Conservation (phyloP, 2,888 invertebrate species). For the Pilophorus perplexus region DNA sequence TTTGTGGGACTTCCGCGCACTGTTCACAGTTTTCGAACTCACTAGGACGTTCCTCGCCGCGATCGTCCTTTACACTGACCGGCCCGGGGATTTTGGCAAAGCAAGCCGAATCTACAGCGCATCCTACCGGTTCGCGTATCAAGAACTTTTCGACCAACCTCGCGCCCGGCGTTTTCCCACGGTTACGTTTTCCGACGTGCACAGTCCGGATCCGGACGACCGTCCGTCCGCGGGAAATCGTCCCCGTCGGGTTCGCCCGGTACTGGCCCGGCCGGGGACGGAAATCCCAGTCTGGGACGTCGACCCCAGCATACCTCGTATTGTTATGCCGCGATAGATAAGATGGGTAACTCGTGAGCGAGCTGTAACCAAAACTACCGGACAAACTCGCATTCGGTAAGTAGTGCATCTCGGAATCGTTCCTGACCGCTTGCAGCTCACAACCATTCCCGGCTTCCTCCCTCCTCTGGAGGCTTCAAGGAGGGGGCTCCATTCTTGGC, state of each 20-base stretch:
- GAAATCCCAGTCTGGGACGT: slow-evolving; percentile 29
- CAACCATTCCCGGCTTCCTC: neutral
- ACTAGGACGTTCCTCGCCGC: too few relatives aligned
- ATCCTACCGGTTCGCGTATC: slow-evolving; percentile 58
- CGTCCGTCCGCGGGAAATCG: slow-evolving; percentile 60
- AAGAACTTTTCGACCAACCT: slow-evolving; percentile 72
- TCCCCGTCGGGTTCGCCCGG: slow-evolving; percentile 24
- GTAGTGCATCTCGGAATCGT: too few relatives aligned
- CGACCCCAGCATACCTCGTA: slow-evolving; percentile 4
- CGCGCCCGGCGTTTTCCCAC: slow-evolving; percentile 67
- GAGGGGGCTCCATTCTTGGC: slow-evolving; percentile 17
- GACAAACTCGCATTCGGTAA: too few relatives aligned
- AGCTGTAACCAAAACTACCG: too few relatives aligned
- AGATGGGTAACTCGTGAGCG: too few relatives aligned
- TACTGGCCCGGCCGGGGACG: neutral
- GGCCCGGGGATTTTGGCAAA: slow-evolving; percentile 3
- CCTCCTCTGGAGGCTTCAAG: neutral
- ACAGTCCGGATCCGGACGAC: slow-evolving; percentile 71
- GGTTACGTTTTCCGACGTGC: too few relatives aligned
- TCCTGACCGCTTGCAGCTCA: neutral
- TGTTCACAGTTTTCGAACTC: too few relatives aligned
- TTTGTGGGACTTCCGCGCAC: too few relatives aligned
- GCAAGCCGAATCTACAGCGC: slow-evolving; percentile 2
- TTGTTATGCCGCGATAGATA: slow-evolving; percentile 7
- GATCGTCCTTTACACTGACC: slow-evolving; percentile 10